phyloP scores from a whole-genome alignment of 2,888 invertebrate genomes.

The Onthophagus sagittarius region DNA sequence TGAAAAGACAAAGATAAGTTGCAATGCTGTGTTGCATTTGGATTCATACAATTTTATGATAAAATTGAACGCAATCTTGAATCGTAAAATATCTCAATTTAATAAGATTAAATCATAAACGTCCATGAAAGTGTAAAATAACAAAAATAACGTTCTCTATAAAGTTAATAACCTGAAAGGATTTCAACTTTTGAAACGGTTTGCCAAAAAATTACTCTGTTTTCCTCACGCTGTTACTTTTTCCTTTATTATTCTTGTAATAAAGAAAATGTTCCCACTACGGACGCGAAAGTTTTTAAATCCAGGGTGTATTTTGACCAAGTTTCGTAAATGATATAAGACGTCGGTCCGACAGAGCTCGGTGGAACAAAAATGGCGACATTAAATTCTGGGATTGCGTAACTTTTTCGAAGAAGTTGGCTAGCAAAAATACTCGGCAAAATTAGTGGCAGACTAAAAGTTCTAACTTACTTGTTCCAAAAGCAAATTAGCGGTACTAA shows the following conservation, averaged over 20 bases:
- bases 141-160: too few species aligned
- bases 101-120: too few species aligned
- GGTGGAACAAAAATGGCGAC: not conserved
- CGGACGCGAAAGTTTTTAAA: not conserved
- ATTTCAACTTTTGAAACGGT: not conserved
- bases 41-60: not conserved
- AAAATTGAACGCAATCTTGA: not conserved
- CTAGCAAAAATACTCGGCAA: not conserved
- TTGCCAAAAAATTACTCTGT: not conserved
- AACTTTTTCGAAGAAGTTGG: not conserved
- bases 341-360: not conserved
- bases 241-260: not conserved
- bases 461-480: not conserved
- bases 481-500: not conserved
- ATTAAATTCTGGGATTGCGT: not conserved
- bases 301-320: not conserved
- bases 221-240: not conserved
- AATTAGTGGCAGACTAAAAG: not conserved
- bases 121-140: too few species aligned
- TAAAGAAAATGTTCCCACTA: not conserved
- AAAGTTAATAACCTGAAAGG: not conserved
- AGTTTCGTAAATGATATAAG: not conserved
- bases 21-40: not conserved
- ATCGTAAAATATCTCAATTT: too few species aligned
- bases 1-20: constrained; percentile 1